Base-by-base conservation (phyloP, 2,888 invertebrate species). In the Heliconius cydno region DNA sequence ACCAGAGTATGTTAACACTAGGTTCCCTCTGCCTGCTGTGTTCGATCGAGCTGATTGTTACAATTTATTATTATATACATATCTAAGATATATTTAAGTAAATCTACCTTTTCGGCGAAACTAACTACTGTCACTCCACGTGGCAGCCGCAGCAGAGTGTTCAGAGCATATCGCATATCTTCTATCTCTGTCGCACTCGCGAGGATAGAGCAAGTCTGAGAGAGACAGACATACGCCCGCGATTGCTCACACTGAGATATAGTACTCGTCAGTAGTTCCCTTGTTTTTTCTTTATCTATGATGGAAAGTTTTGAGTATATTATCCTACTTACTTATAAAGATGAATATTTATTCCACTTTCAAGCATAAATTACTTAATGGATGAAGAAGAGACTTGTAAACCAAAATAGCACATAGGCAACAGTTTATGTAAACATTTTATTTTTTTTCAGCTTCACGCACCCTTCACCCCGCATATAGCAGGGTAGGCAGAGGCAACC, bases 141-240 rank as follows among this genome's bases (percentile, higher is more conserved):
- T 9, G 60, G 60, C 60, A 60, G 60, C 7, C 52, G 60, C 60
- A 60, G 60, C 60, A 60, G 60, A n/a, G 80, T 85, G 3, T 84
- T 85, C 2, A 90, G 81, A n/a, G 52, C 57, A 6, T 72, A 34
- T 30, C 83, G 79, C 1, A 63, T 79, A 57, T 80, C 76, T 77
- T 85, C 84, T 65, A 83, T 4, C 81, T 60, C 81, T 34, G 76
- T 66, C 77, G 6, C 46, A 38, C 22, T 70, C 72, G 74, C 60
- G 3, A 93, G 85, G 65, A 85, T 77, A 30, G 91, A 91, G 81
- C 92, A 92, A 63, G 93, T 85, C 77, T 90, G 90, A 0, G 88
- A 85, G 30, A 92, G 81, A 0, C 85, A 86, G 1, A 91, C 82
- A 0, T 76, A 77, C 77, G 1, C 84, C 46, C n/a, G 86, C 1